These are phyloP conservation scores for Melanostoma scalare DNA, from an alignment of 2,888 invertebrate genomes.

Conservation along the genomic window DNA sequence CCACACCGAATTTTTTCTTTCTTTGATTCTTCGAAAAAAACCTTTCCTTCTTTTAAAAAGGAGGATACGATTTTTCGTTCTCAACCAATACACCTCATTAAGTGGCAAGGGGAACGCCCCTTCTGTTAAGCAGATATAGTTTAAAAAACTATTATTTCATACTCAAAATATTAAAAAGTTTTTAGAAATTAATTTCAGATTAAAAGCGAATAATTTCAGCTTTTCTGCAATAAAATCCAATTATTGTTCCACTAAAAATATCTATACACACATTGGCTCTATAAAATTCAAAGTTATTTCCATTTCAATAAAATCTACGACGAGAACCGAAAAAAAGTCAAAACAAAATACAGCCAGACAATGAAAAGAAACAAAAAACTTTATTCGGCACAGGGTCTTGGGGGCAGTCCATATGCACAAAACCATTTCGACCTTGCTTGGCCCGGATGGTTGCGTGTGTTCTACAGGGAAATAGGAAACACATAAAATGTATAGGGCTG, in stretches of 20 bases:
- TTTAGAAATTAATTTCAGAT: no score
- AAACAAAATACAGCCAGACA: slow-evolving; percentile 36
- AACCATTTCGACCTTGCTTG: slow-evolving; percentile 42
- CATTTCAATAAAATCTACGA: slow-evolving; percentile 22
- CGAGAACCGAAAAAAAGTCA: not conserved
- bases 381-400: slow-evolving; percentile 13
- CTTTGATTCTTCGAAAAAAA: no score
- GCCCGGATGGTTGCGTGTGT: slow-evolving; percentile 9
- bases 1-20: no score
- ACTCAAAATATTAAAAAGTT: no score
- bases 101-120: no score
- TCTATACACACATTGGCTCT: not conserved
- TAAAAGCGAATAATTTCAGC: no score
- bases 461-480: slow-evolving; percentile 16
- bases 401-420: slow-evolving; percentile 33
- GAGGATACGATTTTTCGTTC: no score
- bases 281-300: not conserved
- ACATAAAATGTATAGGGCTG: not conserved
- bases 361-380: not conserved
- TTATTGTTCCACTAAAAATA: not conserved
- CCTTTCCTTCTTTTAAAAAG: no score
- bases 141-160: no score
- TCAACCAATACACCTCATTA: no score
- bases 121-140: no score
- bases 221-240: not conserved